Conservation (phyloP, 2,888 invertebrate species). For the Perizoma flavofasciatum region DNA sequence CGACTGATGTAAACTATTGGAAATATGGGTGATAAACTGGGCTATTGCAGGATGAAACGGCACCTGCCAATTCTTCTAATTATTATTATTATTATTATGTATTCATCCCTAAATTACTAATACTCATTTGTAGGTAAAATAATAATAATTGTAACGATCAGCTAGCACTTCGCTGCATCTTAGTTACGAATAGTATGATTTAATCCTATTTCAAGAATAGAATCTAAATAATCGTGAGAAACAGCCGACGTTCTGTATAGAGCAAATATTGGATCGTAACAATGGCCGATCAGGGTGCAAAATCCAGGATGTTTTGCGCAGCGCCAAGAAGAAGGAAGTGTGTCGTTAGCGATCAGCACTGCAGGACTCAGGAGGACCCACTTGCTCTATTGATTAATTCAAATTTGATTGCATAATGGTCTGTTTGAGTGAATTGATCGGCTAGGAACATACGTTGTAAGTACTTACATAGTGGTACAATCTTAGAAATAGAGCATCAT, state of each 20-base stretch:
- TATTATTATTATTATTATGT: too few relatives aligned
- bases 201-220: slow-evolving; percentile 35
- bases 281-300: slow-evolving; percentile 40
- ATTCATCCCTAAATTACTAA: too few relatives aligned
- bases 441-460: slow-evolving; percentile 35
- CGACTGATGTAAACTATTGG: too few relatives aligned
- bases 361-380: slow-evolving; percentile 53
- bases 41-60: too few relatives aligned
- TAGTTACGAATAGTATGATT: slow-evolving; percentile 17
- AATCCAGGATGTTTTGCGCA: slow-evolving; percentile 37
- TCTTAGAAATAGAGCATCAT: too few relatives aligned
- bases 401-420: slow-evolving; percentile 79
- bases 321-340: slow-evolving; percentile 36
- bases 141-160: too few relatives aligned
- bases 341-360: slow-evolving; percentile 36
- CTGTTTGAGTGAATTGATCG: slow-evolving; percentile 48
- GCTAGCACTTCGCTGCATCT: slow-evolving; percentile 3
- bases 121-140: too few relatives aligned
- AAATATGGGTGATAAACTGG: too few relatives aligned
- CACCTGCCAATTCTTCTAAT: too few relatives aligned
- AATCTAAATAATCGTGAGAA: slow-evolving; percentile 47
- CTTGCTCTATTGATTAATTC: slow-evolving; percentile 80
- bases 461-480: too few relatives aligned
- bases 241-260: slow-evolving; percentile 40
- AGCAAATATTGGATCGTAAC: slow-evolving; percentile 41